These are phyloP conservation scores for Oreochromis tanganicae DNA, from an alignment of 2,113 vertebrate genomes.

Conservation along the genomic window DNA sequence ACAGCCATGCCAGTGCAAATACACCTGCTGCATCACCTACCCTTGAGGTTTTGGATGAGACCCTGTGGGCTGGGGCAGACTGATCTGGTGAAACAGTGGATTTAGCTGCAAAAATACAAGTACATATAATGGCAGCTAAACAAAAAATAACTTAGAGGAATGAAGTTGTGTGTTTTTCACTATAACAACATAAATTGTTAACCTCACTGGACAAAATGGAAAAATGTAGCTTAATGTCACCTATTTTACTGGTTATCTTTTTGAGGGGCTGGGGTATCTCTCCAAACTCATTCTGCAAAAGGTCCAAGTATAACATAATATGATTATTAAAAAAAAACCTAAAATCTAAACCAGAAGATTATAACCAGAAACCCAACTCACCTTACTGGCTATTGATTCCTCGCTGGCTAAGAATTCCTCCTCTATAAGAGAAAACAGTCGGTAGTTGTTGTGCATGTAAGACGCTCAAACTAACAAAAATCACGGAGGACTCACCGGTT, in stretches of 20 bases:
- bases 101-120: not conserved
- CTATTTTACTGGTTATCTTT: constrained; percentile 45
- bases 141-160: not conserved
- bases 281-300: constrained; percentile 47
- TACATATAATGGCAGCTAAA: not conserved
- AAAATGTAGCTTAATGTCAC: not conserved
- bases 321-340: not conserved
- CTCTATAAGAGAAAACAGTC: not conserved
- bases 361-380: not conserved
- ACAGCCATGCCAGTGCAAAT: not conserved
- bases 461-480: not conserved
- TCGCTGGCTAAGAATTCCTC: constrained; percentile 52
- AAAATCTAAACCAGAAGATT: fast-evolving
- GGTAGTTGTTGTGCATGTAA: not conserved
- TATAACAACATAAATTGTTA: not conserved
- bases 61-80: not conserved
- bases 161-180: not conserved
- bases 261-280: constrained; percentile 48
- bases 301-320: not conserved
- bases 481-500: constrained; percentile 14
- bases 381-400: constrained; percentile 61
- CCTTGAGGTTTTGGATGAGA: constrained; percentile 5
- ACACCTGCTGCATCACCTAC: not conserved
- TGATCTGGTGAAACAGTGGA: not conserved
- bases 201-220: not conserved